Conservation (phyloP, 1,140 invertebrate species). For the Wasmannia auropunctata region DNA sequence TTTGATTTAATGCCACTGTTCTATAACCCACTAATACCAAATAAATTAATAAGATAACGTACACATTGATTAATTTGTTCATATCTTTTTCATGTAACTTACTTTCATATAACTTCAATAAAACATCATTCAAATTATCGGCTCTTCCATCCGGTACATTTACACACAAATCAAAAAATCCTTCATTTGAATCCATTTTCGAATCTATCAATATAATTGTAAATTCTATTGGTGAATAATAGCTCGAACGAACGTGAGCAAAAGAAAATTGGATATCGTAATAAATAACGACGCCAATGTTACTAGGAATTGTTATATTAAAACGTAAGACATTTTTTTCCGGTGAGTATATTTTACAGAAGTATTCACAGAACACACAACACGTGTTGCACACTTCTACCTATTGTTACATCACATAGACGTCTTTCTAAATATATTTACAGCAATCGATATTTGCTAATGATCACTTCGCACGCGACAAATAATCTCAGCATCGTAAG, state of each 20-base stretch:
- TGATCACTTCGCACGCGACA: neutral
- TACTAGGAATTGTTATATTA: neutral
- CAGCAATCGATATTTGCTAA: neutral
- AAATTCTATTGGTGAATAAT: neutral
- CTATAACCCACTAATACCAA: slow-evolving; percentile 81
- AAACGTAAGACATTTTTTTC: neutral
- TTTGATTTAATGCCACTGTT: slow-evolving; percentile 83
- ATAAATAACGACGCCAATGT: neutral
- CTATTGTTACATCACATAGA: neutral
- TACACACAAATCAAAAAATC: slow-evolving; percentile 81
- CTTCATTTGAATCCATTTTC: slow-evolving; percentile 62
- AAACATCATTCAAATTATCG: slow-evolving; percentile 63
- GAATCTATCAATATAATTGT: neutral
- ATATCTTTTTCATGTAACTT: slow-evolving; percentile 49
- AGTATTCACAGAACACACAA: neutral
- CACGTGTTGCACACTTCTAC: neutral
- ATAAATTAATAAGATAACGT: neutral
- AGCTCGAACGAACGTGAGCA: neutral
- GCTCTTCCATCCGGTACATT: slow-evolving; percentile 61
- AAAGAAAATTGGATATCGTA: neutral
- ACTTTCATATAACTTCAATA: slow-evolving; percentile 75
- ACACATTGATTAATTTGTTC: neutral
- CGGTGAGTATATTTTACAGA: neutral
- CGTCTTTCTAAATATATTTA: neutral
- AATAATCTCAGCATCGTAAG: neutral